These are phyloP conservation scores for Sigmodon hispidus DNA, from an alignment of 2,113 vertebrate genomes.

Conservation along the genomic window DNA sequence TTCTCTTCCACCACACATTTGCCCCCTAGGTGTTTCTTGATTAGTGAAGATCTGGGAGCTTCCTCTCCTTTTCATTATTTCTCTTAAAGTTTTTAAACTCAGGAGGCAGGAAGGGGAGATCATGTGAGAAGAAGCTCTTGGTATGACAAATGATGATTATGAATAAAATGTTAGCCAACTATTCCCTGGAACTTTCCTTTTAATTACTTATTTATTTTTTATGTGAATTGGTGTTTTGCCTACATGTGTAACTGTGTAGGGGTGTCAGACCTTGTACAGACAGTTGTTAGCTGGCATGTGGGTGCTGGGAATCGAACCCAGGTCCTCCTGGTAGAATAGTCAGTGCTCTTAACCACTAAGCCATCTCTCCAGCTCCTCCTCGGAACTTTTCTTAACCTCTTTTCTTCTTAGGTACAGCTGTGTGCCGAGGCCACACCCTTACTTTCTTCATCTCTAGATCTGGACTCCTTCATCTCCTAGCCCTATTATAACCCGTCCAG, in stretches of 20 bases:
- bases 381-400: no score
- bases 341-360: no score
- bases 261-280: no score
- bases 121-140: neutral
- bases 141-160: neutral
- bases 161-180: neutral
- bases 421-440: neutral
- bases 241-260: no score
- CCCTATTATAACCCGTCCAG: neutral
- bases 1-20: neutral
- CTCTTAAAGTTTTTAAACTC: neutral
- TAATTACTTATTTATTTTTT: no score
- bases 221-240: no score
- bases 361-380: neutral
- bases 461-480: neutral
- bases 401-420: neutral
- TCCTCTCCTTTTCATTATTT: neutral
- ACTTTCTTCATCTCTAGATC: no score
- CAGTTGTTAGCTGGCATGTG: no score
- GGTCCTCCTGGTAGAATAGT: no score
- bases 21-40: neutral
- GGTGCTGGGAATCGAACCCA: no score
- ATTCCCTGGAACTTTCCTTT: neutral
- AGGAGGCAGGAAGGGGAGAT: neutral
- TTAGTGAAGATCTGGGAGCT: neutral